Base-by-base conservation (phyloP, 92 coral and sea anemone species). In the Epizoanthus scotinus region DNA sequence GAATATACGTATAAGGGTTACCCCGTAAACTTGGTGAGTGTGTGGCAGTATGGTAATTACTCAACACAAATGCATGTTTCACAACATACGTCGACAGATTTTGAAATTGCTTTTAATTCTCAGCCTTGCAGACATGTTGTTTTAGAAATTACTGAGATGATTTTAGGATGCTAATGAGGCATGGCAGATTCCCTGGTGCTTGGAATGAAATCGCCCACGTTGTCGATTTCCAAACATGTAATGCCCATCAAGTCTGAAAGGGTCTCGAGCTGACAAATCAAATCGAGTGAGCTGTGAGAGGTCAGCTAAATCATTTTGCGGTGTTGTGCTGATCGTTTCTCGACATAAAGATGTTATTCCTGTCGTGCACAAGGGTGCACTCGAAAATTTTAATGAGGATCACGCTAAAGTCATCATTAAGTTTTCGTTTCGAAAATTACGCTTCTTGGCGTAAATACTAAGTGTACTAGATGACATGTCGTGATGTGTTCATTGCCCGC, bases 21-120 rank as follows among this genome's bases (percentile, higher is more conserved):
- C 84, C 98, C 97, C 40, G 99, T 96, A 87, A 96, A 96, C 80
- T 85, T 93, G 77, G 99, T 96, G 75, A 93, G 99, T 90, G 21
- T 38, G 49, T 1, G 5, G 4, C 52, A 18, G 1, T 17, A 50
- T 17, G 20, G 61, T 54, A 71, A 24, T 71, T 71, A 53, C 4
- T 26, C 38, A 18, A 5, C 21, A 34, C 56, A 28, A 28, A 25
- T 18, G 13, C 64, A 69, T 24, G 31, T 19, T 50, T 50, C 31
- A 14, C 29, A 27, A 71, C 55, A 60, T 24, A 1, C 6, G 67
- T 13, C 68, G 38, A 21, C 42, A 55, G 5, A 9, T 44, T 75
- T 36, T 20, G 18, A 73, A 56, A 22, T 8, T 28, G 28, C 77
- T 55, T 73, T 29, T 28, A 34, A 15, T 74, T 57, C 38, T 8